These are phyloP conservation scores for Drosophila austrosaltans DNA, from an alignment of 2,888 invertebrate species.

Conservation along the genomic window DNA sequence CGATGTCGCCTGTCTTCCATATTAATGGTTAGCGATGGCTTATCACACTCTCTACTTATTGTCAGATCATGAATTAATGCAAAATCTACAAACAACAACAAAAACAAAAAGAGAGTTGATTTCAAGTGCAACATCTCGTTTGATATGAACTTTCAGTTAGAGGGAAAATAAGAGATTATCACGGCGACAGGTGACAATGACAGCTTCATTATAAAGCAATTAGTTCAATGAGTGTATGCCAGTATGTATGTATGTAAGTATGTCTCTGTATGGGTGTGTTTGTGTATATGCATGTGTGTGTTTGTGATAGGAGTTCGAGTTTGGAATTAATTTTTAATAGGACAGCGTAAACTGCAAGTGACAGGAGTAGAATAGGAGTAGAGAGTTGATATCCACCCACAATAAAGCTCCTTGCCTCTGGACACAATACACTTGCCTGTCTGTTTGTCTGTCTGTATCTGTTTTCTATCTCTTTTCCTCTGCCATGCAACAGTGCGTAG, in stretches of 20 bases:
- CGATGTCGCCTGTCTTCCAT: constrained; percentile 42
- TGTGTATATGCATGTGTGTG: background rate
- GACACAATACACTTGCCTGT: constrained; percentile 6
- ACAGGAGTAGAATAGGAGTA: constrained; percentile 66
- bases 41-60: constrained; percentile 57
- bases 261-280: constrained; percentile 3
- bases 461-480: background rate
- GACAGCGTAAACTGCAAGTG: constrained; percentile 69
- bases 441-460: constrained; percentile 8
- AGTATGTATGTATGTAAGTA: background rate
- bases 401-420: constrained; percentile 28
- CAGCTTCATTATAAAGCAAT: constrained; percentile 81
- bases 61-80: constrained; percentile 33
- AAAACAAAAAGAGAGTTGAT: background rate
- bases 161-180: constrained; percentile 67
- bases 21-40: constrained; percentile 65
- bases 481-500: background rate
- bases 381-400: constrained; percentile 36
- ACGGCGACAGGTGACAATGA: constrained; percentile 80
- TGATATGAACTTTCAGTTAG: constrained; percentile 25
- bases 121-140: constrained; percentile 17
- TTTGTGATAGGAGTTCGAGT: constrained; percentile 12
- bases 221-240: constrained; percentile 48
- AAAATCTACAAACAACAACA: constrained; percentile 10
- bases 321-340: constrained; percentile 74